Percentiles rank a stretch among this genome's conserved stretches.
Conservation (phyloP, 2,113 vertebrate species). For the Psettodes erumei region DNA sequence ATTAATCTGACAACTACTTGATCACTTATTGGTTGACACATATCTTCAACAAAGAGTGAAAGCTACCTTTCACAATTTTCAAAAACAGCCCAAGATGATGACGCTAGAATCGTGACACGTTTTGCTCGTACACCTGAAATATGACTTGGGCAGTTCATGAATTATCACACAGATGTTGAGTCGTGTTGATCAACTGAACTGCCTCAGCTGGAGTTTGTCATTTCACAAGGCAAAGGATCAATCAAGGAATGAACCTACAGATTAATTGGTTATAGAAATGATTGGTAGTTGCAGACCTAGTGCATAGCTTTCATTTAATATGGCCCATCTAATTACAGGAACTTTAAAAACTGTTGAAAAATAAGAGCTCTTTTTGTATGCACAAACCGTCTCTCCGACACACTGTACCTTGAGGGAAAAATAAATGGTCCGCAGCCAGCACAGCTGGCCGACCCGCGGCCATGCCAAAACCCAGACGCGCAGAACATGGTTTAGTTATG, state of each 20-base stretch:
- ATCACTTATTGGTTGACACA: too few relatives aligned
- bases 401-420: conserved; percentile 11
- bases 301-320: neutral
- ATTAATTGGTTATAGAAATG: neutral
- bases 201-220: neutral
- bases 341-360: neutral
- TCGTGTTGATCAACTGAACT: neutral
- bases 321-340: neutral
- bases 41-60: too few relatives aligned
- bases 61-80: neutral
- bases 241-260: neutral
- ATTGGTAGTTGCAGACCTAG: neutral
- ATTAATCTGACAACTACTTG: neutral
- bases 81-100: neutral
- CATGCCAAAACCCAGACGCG: conserved; percentile 52
- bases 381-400: conserved; percentile 4
- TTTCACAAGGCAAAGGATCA: neutral
- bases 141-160: neutral
- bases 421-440: conserved; percentile 14
- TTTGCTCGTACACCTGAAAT: neutral
- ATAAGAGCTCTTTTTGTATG: neutral
- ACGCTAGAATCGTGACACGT: neutral
- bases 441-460: conserved; percentile 13
- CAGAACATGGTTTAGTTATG: conserved; percentile 48
- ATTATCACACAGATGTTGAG: neutral